phyloP scores from a whole-genome alignment of 2,888 invertebrate species.

The Netelia inedita region DNA sequence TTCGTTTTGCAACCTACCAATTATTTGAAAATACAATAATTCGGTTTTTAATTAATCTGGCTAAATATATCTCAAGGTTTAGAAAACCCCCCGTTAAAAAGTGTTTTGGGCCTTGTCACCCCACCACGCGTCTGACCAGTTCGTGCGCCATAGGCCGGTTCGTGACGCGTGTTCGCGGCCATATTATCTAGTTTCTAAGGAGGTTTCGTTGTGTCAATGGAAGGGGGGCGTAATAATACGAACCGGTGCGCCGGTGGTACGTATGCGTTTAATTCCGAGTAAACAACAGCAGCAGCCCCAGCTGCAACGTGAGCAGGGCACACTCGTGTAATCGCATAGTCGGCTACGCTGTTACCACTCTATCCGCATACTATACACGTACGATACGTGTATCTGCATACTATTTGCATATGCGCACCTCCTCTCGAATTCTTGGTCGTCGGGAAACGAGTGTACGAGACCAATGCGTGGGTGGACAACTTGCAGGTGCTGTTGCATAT shows the following conservation, averaged over 20 bases:
- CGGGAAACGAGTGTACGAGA: conserved; percentile 47
- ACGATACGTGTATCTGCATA: conserved; percentile 2
- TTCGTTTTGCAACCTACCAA: too few relatives aligned
- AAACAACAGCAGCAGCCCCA: conserved; percentile 32
- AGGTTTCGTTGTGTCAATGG: too few relatives aligned
- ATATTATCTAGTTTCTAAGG: too few relatives aligned
- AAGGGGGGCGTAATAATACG: too few relatives aligned
- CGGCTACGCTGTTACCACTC: conserved; percentile 21
- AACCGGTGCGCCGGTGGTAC: background rate
- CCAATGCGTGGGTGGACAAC: conserved; percentile 56
- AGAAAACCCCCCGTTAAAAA: too few relatives aligned
- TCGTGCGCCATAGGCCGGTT: too few relatives aligned
- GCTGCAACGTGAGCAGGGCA: conserved; percentile 50
- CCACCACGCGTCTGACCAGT: too few relatives aligned
- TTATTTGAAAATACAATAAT: too few relatives aligned
- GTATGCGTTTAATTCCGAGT: conserved; percentile 23
- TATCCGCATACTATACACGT: conserved; percentile 1
- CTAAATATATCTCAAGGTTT: too few relatives aligned
- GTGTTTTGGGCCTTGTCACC: too few relatives aligned
- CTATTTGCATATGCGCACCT: conserved; percentile 41
- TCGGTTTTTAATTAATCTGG: too few relatives aligned
- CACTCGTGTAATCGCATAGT: conserved; percentile 56
- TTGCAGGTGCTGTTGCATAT: conserved; percentile 56
- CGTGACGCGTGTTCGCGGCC: too few relatives aligned
- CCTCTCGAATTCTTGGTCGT: conserved; percentile 42